Evolutionary conservation across 2,113 vertebrate species (phyloP).

Genomic region (Heloderma charlesbogerti): DNA sequence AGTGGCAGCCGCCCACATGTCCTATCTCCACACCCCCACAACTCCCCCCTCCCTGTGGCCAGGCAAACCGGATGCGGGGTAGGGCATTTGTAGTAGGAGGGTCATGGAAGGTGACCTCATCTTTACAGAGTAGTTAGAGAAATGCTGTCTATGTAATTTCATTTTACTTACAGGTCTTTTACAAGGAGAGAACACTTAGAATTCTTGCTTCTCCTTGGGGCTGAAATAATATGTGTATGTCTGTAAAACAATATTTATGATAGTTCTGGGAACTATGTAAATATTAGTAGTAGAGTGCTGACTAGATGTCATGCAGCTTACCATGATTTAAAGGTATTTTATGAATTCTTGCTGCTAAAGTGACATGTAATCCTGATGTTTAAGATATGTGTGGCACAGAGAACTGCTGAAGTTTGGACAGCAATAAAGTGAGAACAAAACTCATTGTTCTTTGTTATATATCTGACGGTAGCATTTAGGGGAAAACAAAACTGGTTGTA

Average conservation of each 20-base stretch:
- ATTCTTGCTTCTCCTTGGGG: constrained; percentile 56
- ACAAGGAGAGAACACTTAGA: constrained; percentile 32
- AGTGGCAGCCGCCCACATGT: no score
- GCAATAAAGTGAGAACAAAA: neutral
- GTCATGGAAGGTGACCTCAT: constrained; percentile 26
- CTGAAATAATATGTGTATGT: constrained; percentile 29
- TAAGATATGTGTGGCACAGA: neutral
- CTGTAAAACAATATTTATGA: constrained; percentile 54
- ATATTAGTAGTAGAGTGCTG: constrained; percentile 32
- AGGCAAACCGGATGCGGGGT: no score
- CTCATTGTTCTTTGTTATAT: constrained; percentile 4
- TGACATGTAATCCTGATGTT: neutral
- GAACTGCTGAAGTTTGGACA: neutral
- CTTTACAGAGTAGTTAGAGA: constrained; percentile 35
- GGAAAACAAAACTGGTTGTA: neutral
- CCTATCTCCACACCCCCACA: no score
- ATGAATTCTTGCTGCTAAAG: neutral
- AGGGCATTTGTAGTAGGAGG: constrained; percentile 23
- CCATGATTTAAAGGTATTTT: constrained; percentile 33
- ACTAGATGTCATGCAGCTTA: constrained; percentile 46
- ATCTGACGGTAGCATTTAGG: neutral
- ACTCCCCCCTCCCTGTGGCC: no score
- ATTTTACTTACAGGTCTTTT: constrained; percentile 57
- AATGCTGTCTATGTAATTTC: constrained; percentile 37
- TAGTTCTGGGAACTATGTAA: constrained; percentile 34